Conservation (phyloP, 1,140 invertebrate species). For the Glossosoma conforme region DNA sequence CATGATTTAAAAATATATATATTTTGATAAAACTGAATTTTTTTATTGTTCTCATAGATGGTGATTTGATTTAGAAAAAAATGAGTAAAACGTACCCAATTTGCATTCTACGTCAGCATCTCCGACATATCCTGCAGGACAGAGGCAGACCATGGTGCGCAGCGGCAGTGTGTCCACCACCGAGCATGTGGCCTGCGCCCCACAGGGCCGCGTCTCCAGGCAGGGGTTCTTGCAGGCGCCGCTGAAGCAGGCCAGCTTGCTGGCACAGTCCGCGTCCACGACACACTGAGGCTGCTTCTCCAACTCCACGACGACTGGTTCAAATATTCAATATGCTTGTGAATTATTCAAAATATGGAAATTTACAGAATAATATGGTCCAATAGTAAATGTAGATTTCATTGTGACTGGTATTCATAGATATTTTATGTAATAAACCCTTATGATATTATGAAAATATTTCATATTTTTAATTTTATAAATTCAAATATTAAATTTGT, state of each 20-base stretch:
- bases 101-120: constrained; percentile 79
- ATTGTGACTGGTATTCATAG: too few species aligned
- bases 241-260: constrained; percentile 76
- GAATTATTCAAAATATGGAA: not conserved
- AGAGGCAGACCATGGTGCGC: constrained; percentile 82
- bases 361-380: too few species aligned
- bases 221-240: constrained; percentile 81
- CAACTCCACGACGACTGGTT: constrained; percentile 44
- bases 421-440: too few species aligned
- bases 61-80: constrained; percentile 8
- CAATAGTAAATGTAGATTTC: too few species aligned
- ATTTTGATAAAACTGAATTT: too few species aligned
- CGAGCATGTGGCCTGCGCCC: constrained; percentile 69
- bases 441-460: too few species aligned
- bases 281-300: constrained; percentile 59
- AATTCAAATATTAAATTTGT: too few species aligned
- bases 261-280: constrained; percentile 78
- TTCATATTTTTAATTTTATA: too few species aligned
- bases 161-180: constrained; percentile 81
- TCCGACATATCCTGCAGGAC: constrained; percentile 72
- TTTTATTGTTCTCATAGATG: constrained; percentile 3
- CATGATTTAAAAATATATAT: not conserved
- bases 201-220: constrained; percentile 71
- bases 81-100: constrained; percentile 54
- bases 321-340: constrained; percentile 34